Base-by-base conservation (phyloP, 2,888 invertebrate species). In the Stenichneumon culpator region DNA sequence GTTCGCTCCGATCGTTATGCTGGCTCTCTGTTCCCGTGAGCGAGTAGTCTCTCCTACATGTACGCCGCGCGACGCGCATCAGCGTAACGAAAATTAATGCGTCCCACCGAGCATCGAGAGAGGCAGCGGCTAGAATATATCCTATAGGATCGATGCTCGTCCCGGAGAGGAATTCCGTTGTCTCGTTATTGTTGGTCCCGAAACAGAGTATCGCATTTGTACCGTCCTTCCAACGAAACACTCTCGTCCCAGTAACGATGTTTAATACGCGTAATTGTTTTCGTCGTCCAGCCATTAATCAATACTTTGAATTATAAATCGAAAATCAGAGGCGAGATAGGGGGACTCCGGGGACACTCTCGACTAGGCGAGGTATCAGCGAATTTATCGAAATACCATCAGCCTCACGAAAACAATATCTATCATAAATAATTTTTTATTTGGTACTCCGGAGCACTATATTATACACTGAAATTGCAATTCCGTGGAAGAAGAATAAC, bases 261-360 rank as follows among this genome's bases (percentile, higher is more conserved):
- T 60, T 60, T 63, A 28, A 60, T 32, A 63, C 47, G 63, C 44
- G 60, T 74, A 63, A 74, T 74, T 74, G 63, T 74, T 74, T 47
- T 44, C 16, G 63, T 47, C 25, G 63, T 47, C 47, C 28, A 74
- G 47, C 74, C 63, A 63, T 74, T 74, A 47, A 63, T 74, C 74
- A 60, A 74, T 74, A 63, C 63, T 74, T 57, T 25, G 47, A 44
- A 63, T 63, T 75, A 52, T 36, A 63, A 65, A 75, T 75, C 50
- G 50, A 47, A 65, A 63, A 28, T 32, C 47, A 32, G 6, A 32
- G 32, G 7, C 32, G 32, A 32, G n/a, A n/a, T n/a, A n/a, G 32
- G 7, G 1, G 7, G 32, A 32, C 1, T 1, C 32, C 32, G 32
- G 11, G n/a, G 39, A 19, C 11, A 22, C 44, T 22, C 67, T 39